These are phyloP conservation scores for Myotis vivesi DNA, from an alignment of 2,797 vertebrate species.

Conservation along the genomic window DNA sequence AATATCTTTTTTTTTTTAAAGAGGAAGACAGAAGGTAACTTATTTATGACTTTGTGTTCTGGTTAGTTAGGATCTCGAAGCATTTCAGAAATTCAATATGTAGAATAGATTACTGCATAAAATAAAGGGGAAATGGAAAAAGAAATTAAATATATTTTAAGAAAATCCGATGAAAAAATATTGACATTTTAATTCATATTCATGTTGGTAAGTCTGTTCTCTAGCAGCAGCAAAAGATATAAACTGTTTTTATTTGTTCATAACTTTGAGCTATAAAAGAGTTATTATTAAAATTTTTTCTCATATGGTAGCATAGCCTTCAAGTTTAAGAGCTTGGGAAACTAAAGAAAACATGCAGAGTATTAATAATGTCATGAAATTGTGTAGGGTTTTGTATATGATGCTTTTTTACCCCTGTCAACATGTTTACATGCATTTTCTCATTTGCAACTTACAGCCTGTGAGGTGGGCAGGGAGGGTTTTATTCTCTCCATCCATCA, in stretches of 20 bases:
- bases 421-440: neutral
- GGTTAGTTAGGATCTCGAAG: slow-evolving; percentile 44
- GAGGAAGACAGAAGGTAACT: neutral
- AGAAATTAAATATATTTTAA: slow-evolving; percentile 72
- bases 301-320: slow-evolving; percentile 47
- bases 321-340: slow-evolving; percentile 54
- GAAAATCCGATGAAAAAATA: slow-evolving; percentile 67
- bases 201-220: slow-evolving; percentile 61
- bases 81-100: neutral
- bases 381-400: neutral
- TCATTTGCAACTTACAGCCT: neutral
- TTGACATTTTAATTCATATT: slow-evolving; percentile 76
- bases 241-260: slow-evolving; percentile 78
- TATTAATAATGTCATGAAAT: neutral
- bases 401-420: neutral
- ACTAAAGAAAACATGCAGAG: slow-evolving; percentile 18
- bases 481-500: neutral
- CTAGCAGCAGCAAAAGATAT: slow-evolving; percentile 66
- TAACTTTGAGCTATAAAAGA: slow-evolving; percentile 73
- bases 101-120: slow-evolving; percentile 59
- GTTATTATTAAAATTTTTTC: slow-evolving; percentile 67
- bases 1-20: slow-evolving; percentile 1
- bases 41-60: slow-evolving; percentile 26
- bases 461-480: neutral
- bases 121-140: slow-evolving; percentile 54